phyloP scores from a whole-genome alignment of 1,140 invertebrate species.

The Riptortus pedestris region DNA sequence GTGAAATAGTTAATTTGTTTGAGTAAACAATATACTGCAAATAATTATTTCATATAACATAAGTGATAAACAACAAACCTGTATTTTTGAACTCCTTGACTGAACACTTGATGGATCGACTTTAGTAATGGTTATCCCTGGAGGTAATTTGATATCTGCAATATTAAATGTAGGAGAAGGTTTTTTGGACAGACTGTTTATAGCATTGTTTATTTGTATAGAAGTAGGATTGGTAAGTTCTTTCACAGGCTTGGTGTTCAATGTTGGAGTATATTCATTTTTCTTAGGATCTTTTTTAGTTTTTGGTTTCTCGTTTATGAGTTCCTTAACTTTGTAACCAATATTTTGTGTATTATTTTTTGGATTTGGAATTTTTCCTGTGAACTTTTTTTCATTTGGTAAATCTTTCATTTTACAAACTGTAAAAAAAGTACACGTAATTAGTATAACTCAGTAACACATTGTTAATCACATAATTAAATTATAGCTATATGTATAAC shows the following conservation, averaged over 20 bases:
- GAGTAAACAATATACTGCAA: no score
- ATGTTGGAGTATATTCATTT: not conserved
- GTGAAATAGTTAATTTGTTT: no score
- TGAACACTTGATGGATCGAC: conserved; percentile 47
- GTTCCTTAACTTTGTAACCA: not conserved
- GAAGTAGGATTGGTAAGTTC: conserved; percentile 32
- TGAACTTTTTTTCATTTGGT: conserved; percentile 31
- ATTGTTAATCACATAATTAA: no score
- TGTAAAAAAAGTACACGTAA: conserved; percentile 20
- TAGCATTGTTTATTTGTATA: conserved; percentile 35
- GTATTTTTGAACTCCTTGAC: conserved; percentile 35
- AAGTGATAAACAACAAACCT: conserved; percentile 22
- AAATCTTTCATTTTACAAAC: conserved; percentile 44
- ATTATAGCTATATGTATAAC: no score
- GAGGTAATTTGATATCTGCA: conserved; percentile 61
- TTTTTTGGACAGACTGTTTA: conserved; percentile 32
- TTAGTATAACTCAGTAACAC: no score
- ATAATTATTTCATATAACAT: no score
- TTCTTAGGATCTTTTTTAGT: not conserved
- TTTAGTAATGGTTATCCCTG: conserved; percentile 72
- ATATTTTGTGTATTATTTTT: not conserved
- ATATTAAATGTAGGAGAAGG: conserved; percentile 36
- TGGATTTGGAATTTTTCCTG: not conserved
- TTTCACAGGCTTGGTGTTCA: conserved; percentile 4
- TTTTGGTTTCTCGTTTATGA: not conserved